Evolutionary conservation across 2,888 invertebrate genomes (phyloP), one percentile per base, ranked within the genome.

Genomic region (Drosophila merina): DNA sequence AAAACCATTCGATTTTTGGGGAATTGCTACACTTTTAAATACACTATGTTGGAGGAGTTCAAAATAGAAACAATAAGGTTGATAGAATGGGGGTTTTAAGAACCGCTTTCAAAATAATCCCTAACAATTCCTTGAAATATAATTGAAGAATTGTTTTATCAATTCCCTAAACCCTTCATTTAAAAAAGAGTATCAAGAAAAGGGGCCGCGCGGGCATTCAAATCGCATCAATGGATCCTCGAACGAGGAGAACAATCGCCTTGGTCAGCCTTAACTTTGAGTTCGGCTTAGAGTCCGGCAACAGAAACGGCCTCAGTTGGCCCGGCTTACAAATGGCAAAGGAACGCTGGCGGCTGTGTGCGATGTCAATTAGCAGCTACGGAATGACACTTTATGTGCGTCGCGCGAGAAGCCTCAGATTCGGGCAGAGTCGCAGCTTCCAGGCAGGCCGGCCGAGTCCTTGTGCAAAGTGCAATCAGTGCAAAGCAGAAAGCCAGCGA

Each of bases 301-400:
- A 45, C 48, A 52, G 60, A 38, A 42, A 59, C 72, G 74, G 57
- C 58, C 48, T 42, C 31, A 50, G 33, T 62, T 31, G 30, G 56
- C 68, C 42, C 42, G 30, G n/a, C 28, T 45, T 49, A 44, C 44
- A 28, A 63, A 33, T 25, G 47, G 60, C 26, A 30, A 20, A 50
- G 48, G 48, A 59, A 51, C 28, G 70, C 52, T 67, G 57, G 62
- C 50, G 72, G 58, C 72, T 88, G 84, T 85, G 88, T 88, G 88
- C 88, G 83, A 89, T 91, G 91, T 91, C 91, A 91, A 91, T 91
- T 91, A 91, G 91, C 91, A 89, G 90, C 89, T 86, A 87, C 86
- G 88, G 90, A 90, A 90, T 89, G 91, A 91, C 91, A 91, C 90
- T 90, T 88, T 88, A 90, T 89, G 89, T 91, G 89, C 84, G 88